Conservation (phyloP, 1,140 invertebrate species). For the Acromyrmex echinatior region DNA sequence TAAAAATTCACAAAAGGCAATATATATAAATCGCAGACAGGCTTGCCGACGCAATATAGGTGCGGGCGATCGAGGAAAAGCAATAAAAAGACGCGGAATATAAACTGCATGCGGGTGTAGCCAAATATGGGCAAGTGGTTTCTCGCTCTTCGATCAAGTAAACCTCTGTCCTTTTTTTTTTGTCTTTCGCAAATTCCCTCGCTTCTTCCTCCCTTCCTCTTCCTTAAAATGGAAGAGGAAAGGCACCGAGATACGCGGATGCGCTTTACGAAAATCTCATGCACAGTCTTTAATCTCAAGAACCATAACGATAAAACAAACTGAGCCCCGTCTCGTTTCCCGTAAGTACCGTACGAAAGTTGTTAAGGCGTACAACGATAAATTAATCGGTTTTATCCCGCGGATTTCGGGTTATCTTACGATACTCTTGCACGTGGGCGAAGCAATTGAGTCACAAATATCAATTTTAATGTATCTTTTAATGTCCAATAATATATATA, state of each 20-base stretch:
- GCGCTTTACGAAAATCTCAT: not conserved
- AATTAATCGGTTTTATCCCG: constrained; percentile 36
- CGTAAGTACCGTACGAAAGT: constrained; percentile 17
- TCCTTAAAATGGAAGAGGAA: constrained; percentile 11
- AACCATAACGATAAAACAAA: constrained; percentile 46
- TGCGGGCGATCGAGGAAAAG: constrained; percentile 40
- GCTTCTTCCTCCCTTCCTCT: constrained; percentile 60
- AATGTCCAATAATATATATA: not conserved
- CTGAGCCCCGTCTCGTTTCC: not conserved
- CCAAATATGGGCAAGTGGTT: constrained; percentile 80
- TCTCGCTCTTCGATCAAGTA: constrained; percentile 74
- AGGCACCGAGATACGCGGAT: not conserved
- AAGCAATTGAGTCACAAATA: not conserved
- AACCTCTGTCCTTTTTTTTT: constrained; percentile 65
- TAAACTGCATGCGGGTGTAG: constrained; percentile 72
- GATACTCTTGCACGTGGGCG: not conserved
- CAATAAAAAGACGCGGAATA: constrained; percentile 63
- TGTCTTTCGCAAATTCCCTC: not conserved
- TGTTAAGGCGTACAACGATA: not conserved
- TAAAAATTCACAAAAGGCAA: not conserved
- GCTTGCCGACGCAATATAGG: constrained; percentile 4
- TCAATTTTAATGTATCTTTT: not conserved
- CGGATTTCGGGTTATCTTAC: not conserved
- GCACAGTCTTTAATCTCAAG: constrained; percentile 18
- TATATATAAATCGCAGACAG: not conserved